Evolutionary conservation across 2,113 vertebrate species (phyloP).

Genomic region (Isurus oxyrinchus): DNA sequence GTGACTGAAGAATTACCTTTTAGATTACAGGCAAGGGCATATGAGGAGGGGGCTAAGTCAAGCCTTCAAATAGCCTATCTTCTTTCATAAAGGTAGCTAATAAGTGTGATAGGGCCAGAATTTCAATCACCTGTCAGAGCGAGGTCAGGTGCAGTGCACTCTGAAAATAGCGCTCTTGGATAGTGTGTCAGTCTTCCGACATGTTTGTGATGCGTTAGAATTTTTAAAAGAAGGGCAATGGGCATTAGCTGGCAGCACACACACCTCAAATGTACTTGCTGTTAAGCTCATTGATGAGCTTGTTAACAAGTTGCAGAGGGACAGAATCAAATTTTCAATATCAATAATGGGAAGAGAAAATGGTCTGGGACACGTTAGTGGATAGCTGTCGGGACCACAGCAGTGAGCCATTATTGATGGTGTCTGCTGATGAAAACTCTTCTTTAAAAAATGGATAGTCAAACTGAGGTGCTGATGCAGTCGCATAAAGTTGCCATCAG

Average conservation of each 20-base stretch:
- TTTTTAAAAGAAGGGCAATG: too few relatives aligned
- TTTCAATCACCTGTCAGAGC: too few relatives aligned
- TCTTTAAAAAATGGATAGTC: not conserved
- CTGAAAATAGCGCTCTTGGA: not conserved
- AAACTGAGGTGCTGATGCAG: not conserved
- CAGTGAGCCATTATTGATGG: not conserved
- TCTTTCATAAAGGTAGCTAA: not conserved
- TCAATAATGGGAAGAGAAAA: not conserved
- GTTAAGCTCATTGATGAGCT: not conserved
- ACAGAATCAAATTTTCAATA: not conserved
- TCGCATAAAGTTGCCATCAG: not conserved
- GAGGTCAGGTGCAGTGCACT: not conserved
- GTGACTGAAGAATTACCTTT: not conserved
- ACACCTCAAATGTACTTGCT: not conserved
- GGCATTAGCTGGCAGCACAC: too few relatives aligned
- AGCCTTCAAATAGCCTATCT: not conserved
- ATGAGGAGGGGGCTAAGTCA: not conserved
- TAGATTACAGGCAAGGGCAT: not conserved
- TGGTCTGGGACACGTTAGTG: not conserved
- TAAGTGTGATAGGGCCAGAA: not conserved
- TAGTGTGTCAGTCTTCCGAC: not conserved
- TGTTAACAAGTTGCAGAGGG: not conserved
- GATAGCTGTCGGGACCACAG: not conserved
- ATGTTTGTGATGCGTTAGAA: not conserved
- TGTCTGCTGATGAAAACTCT: not conserved